These are phyloP conservation scores for Epinephelus fuscoguttatus DNA, from an alignment of 2,113 vertebrate genomes.

Conservation along the genomic window DNA sequence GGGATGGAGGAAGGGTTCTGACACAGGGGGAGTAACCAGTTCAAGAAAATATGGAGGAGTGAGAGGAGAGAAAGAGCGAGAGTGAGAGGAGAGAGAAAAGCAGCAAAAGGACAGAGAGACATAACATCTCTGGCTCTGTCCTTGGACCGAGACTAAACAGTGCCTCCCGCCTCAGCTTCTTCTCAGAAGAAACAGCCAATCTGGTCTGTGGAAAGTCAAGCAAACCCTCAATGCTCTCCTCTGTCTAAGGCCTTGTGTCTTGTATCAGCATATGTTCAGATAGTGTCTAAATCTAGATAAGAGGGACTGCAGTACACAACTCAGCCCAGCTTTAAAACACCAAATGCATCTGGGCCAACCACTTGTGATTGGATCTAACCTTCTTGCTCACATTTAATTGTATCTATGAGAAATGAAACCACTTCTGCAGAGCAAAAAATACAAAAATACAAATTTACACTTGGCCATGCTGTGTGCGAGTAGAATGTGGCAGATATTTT, in stretches of 20 bases:
- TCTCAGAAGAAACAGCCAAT: constrained; percentile 52
- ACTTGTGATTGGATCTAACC: constrained; percentile 16
- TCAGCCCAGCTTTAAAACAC: not conserved
- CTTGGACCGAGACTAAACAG: constrained; percentile 79
- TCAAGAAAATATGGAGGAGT: constrained; percentile 44
- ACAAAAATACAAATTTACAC: not conserved
- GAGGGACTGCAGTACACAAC: not conserved
- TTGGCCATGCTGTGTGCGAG: not conserved
- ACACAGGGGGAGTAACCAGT: constrained; percentile 22
- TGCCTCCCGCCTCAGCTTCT: constrained; percentile 55
- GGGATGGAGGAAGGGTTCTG: constrained; percentile 12
- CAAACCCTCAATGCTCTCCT: not conserved
- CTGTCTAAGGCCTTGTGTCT: constrained; percentile 1
- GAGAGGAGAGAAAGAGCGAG: too few species aligned
- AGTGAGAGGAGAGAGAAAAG: not conserved
- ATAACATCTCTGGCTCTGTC: constrained; percentile 65
- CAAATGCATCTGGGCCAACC: not conserved
- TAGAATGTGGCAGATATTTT: not conserved
- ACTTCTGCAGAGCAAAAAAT: not conserved
- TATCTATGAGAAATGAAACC: constrained; percentile 6
- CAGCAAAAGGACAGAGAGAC: constrained; percentile 42
- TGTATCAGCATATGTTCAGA: not conserved
- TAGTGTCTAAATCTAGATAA: constrained; percentile 7
- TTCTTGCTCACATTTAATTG: constrained; percentile 5
- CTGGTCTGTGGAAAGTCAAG: constrained; percentile 44